Percentiles rank a stretch among this genome's conserved stretches.
phyloP scores from a whole-genome alignment of 2,888 invertebrate species.

The Halocaridina rubra region DNA sequence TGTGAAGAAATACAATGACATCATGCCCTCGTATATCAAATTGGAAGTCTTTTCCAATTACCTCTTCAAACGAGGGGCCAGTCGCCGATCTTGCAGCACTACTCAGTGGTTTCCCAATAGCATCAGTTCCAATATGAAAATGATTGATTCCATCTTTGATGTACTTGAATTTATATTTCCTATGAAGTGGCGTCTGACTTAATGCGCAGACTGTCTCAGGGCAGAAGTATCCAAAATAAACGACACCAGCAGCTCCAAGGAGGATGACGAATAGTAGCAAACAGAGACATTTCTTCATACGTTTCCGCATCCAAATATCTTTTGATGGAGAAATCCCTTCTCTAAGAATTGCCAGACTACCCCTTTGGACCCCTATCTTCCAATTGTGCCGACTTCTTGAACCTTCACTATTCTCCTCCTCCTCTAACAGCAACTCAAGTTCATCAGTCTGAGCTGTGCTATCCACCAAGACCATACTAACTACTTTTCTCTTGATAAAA shows the following conservation, averaged over 20 bases:
- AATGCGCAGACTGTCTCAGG: constrained; percentile 31
- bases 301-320: constrained; percentile 50
- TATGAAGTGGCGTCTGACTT: neutral
- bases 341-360: neutral
- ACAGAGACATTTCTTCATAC: constrained; percentile 52
- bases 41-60: constrained; percentile 73
- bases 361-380: neutral
- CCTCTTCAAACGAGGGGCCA: constrained; percentile 58
- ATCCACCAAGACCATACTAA: constrained; percentile 47
- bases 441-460: constrained; percentile 52
- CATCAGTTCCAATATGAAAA: constrained; percentile 42
- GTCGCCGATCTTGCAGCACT: constrained; percentile 24
- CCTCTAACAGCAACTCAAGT: neutral
- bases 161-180: neutral
- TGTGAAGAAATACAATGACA: constrained; percentile 97
- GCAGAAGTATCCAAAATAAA: constrained; percentile 52
- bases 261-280: constrained; percentile 39
- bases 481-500: neutral
- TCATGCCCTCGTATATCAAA: constrained; percentile 93
- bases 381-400: neutral
- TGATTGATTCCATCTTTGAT: constrained; percentile 18
- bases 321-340: neutral
- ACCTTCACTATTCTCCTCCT: neutral
- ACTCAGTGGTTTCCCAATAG: constrained; percentile 14
- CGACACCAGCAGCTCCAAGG: constrained; percentile 43